These are phyloP conservation scores for Phaethornis superciliosus DNA, from an alignment of 2,113 vertebrate species.

Conservation along the genomic window DNA sequence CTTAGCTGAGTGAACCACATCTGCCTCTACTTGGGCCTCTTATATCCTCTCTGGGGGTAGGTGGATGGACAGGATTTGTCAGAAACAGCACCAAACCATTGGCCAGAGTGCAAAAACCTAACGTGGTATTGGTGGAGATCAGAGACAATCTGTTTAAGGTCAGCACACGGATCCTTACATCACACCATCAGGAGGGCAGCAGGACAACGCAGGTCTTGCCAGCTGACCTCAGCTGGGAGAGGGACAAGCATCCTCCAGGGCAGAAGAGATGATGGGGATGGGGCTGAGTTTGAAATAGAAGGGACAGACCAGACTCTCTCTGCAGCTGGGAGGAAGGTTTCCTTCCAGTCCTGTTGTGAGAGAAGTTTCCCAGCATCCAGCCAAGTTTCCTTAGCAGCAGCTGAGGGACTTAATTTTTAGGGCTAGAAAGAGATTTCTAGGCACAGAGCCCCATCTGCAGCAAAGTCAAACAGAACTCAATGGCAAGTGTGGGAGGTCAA, in stretches of 20 bases:
- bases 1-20: not conserved
- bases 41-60: not conserved
- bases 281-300: not conserved
- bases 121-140: not conserved
- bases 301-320: not conserved
- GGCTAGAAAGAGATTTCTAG: slow-evolving; percentile 46
- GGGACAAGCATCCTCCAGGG: not conserved
- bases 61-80: not conserved
- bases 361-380: slow-evolving; percentile 28
- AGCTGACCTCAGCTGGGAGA: not conserved
- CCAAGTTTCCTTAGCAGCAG: slow-evolving; percentile 43
- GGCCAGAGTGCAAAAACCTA: not conserved
- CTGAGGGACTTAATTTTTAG: slow-evolving; percentile 24
- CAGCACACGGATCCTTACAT: not conserved
- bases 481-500: slow-evolving; percentile 41
- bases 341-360: not conserved
- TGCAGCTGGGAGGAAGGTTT: slow-evolving; percentile 1
- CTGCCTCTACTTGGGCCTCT: not conserved
- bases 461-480: slow-evolving; percentile 31
- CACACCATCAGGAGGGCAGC: rapidly evolving
- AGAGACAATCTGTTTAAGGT: not conserved
- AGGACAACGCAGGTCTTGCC: rapidly evolving
- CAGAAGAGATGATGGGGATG: not conserved
- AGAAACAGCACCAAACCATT: not conserved
- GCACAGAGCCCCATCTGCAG: slow-evolving; percentile 41